Evolutionary conservation across 2,113 vertebrate species (phyloP).

Genomic region (Neotoma lepida): DNA sequence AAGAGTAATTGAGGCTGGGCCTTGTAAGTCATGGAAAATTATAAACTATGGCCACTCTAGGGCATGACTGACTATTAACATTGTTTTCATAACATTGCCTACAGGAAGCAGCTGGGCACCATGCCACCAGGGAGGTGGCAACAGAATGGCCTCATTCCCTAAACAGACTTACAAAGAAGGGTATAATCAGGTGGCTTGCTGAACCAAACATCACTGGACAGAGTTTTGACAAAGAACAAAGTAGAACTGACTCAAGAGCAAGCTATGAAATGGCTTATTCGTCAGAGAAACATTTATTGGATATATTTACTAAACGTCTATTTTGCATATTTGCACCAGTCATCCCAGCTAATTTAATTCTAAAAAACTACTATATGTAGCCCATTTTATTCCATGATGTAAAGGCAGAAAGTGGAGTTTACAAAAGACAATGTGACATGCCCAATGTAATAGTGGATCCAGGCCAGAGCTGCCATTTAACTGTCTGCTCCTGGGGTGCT

Average conservation of each 20-base stretch:
- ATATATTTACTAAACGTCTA: neutral
- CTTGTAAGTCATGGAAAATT: conserved; percentile 82
- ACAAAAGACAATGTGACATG: neutral
- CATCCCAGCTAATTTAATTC: conserved; percentile 28
- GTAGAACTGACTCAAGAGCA: conserved; percentile 7
- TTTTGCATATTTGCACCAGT: neutral
- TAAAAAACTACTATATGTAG: neutral
- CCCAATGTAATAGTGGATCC: neutral
- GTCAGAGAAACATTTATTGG: neutral
- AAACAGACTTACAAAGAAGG: conserved; percentile 84
- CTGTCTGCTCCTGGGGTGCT: neutral
- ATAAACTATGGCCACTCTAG: conserved; percentile 86
- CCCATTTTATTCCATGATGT: neutral
- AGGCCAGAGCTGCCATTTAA: neutral
- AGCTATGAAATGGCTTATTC: neutral
- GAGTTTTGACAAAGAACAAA: conserved; percentile 50
- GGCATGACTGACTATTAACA: conserved; percentile 86
- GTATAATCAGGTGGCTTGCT: conserved; percentile 82
- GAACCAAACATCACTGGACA: conserved; percentile 81
- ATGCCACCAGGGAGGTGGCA: conserved; percentile 85
- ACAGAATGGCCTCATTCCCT: conserved; percentile 85
- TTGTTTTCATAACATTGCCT: conserved; percentile 87
- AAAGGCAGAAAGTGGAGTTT: conserved; percentile 3
- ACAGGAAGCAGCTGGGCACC: conserved; percentile 86
- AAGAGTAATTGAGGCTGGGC: conserved; percentile 77